These are phyloP conservation scores for Mus caroli DNA, from an alignment of 2,797 vertebrate species.

Conservation along the genomic window DNA sequence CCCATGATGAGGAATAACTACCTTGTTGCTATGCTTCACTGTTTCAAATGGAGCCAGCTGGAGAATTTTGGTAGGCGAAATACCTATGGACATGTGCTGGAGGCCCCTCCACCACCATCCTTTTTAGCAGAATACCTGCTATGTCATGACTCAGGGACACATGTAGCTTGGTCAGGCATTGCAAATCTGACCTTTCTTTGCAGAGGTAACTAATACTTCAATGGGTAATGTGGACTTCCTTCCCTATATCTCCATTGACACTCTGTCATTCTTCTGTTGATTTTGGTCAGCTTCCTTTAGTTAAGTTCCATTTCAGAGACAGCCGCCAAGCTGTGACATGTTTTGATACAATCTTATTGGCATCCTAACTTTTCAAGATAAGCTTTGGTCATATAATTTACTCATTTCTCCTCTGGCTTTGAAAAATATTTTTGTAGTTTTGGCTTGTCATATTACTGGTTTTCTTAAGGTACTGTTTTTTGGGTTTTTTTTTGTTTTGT, in stretches of 20 bases:
- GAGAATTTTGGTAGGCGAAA: not conserved
- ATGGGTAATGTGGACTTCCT: not conserved
- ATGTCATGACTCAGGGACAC: not conserved
- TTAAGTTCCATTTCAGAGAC: not conserved
- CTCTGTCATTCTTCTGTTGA: not conserved
- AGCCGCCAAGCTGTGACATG: not conserved
- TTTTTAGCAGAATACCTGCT: not conserved
- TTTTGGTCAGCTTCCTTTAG: not conserved
- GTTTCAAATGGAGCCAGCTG: not conserved
- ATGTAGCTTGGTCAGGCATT: not conserved
- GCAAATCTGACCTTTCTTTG: not conserved
- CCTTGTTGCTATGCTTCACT: slow-evolving; percentile 1
- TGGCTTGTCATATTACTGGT: not conserved
- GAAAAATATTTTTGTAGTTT: not conserved
- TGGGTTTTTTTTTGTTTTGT: not conserved
- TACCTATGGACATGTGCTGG: not conserved
- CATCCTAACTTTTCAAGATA: not conserved
- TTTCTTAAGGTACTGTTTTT: not conserved
- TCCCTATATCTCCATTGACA: not conserved
- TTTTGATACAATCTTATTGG: slow-evolving; percentile 19
- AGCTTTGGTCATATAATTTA: not conserved
- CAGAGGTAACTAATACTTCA: not conserved
- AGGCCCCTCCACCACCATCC: not conserved
- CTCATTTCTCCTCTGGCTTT: not conserved
- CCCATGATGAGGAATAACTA: slow-evolving; percentile 5